A percentile compares a stretch with the other conserved stretches of the same genome.
Conservation (phyloP, 2,113 vertebrate species). For the Erpornis zantholeuca region DNA sequence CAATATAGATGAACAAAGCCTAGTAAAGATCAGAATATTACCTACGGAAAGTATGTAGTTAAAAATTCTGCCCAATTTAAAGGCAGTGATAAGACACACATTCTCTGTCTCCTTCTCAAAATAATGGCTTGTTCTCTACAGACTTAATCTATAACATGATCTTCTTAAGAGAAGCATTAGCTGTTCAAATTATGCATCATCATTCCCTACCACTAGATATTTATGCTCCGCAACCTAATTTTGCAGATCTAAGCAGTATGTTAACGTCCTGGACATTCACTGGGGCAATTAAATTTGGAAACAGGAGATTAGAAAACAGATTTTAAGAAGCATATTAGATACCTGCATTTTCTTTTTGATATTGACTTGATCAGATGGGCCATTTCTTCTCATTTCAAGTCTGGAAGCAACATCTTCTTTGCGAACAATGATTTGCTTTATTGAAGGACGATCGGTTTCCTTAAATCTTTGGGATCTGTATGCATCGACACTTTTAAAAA, state of each 20-base stretch:
- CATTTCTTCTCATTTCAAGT: slow-evolving; percentile 71
- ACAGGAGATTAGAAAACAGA: neutral
- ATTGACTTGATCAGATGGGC: slow-evolving; percentile 70
- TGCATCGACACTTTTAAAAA: slow-evolving; percentile 83
- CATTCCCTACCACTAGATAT: neutral
- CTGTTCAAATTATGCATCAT: neutral
- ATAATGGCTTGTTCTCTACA: neutral
- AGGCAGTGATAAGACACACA: neutral
- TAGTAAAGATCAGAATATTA: neutral
- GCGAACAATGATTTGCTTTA: slow-evolving; percentile 89
- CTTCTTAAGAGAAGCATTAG: neutral
- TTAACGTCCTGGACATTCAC: neutral
- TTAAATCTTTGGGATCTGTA: slow-evolving; percentile 93
- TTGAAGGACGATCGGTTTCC: slow-evolving; percentile 80
- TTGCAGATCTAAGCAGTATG: neutral
- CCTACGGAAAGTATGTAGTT: neutral
- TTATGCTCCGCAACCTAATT: neutral
- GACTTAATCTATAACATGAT: neutral
- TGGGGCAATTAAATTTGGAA: neutral
- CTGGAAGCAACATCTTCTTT: slow-evolving; percentile 84
- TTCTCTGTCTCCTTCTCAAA: neutral
- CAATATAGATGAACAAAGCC: neutral
- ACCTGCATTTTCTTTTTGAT: slow-evolving; percentile 95
- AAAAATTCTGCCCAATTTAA: neutral
- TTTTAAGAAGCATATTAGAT: neutral